Conservation (phyloP, 2,113 vertebrate genomes). For the Rhynchomys soricoides region DNA sequence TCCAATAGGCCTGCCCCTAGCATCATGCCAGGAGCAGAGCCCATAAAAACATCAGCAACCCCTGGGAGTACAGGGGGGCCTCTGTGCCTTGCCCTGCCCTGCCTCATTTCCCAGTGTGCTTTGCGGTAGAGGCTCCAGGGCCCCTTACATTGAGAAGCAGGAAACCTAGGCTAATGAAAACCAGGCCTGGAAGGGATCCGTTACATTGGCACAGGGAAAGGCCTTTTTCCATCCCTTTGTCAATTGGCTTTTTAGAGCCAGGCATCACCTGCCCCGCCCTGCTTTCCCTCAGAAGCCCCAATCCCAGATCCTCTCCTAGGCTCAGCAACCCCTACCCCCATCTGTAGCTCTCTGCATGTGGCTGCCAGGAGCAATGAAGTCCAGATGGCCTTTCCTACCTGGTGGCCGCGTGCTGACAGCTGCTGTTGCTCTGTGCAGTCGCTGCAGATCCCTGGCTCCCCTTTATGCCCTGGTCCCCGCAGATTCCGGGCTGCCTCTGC, state of each 20-base stretch:
- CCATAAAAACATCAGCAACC: background rate
- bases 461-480: background rate
- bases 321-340: background rate
- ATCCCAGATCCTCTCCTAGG: background rate
- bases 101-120: background rate
- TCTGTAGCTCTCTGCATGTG: background rate
- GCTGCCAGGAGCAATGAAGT: background rate
- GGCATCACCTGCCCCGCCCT: background rate
- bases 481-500: constrained; percentile 47
- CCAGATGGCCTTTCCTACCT: constrained; percentile 47
- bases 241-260: background rate
- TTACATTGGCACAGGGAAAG: background rate
- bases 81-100: background rate
- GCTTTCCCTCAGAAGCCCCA: background rate
- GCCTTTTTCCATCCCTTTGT: background rate
- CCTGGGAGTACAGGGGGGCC: accelerated
- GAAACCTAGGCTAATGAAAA: constrained; percentile 29
- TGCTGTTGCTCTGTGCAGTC: background rate
- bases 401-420: constrained; percentile 53
- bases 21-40: background rate
- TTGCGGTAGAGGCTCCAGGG: background rate
- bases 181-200: background rate
- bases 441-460: background rate
- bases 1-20: background rate
- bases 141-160: background rate